Conservation (phyloP, 1,140 invertebrate species). For the Lepidostoma basale region DNA sequence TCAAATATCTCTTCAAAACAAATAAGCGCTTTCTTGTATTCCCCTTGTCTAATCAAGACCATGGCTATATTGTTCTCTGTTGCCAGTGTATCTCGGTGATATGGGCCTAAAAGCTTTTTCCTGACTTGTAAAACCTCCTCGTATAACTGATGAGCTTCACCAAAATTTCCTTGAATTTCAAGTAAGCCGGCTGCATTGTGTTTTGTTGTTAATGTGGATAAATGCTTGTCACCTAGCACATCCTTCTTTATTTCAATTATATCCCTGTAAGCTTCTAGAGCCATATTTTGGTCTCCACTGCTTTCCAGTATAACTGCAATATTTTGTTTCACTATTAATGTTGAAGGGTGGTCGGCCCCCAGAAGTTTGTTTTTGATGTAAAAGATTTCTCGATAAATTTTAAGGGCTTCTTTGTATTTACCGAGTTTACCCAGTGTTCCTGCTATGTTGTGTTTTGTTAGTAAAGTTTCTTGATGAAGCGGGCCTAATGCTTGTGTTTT, state of each 20-base stretch:
- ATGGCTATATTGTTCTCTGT: not conserved
- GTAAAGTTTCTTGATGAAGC: not conserved
- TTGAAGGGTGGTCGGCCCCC: not conserved
- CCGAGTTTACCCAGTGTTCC: not conserved
- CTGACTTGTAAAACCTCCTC: not conserved
- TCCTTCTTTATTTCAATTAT: not conserved
- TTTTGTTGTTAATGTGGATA: not conserved
- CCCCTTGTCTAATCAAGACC: not conserved
- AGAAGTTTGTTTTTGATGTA: not conserved
- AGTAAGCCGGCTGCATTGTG: not conserved
- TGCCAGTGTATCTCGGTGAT: not conserved
- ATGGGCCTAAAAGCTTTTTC: not conserved
- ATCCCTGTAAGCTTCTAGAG: not conserved
- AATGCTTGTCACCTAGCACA: not conserved
- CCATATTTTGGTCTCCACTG: not conserved
- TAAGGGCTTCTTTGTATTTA: not conserved
- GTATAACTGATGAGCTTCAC: not conserved
- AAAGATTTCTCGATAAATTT: not conserved
- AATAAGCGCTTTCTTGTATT: not conserved
- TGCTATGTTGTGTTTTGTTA: not conserved
- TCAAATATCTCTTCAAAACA: not conserved
- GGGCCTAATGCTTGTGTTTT: not conserved
- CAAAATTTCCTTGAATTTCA: not conserved
- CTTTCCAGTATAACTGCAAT: not conserved
- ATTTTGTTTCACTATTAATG: not conserved